Percentiles rank a stretch among this genome's conserved stretches.
Evolutionary conservation across 2,888 invertebrate genomes (phyloP).

Genomic region (Sylvicola cinctus): DNA sequence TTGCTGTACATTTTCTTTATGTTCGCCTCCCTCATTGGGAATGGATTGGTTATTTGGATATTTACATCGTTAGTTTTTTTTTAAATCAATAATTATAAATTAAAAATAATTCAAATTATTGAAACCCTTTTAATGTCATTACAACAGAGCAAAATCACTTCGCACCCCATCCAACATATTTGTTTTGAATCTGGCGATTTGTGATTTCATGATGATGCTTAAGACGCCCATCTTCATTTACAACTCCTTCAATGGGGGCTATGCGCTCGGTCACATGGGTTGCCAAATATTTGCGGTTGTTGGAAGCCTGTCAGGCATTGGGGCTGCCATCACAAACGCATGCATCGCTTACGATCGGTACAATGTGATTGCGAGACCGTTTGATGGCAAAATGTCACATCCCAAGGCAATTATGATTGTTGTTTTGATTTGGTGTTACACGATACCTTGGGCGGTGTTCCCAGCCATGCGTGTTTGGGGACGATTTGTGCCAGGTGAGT

Average conservation of each 20-base stretch:
- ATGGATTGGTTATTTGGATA: slow-evolving; percentile 70
- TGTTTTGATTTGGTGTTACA: slow-evolving; percentile 49
- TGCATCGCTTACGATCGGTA: slow-evolving; percentile 69
- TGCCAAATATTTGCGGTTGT: slow-evolving; percentile 58
- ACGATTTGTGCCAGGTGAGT: slow-evolving; percentile 49
- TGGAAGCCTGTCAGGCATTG: slow-evolving; percentile 63
- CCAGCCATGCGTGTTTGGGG: slow-evolving; percentile 72
- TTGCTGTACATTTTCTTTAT: slow-evolving; percentile 57
- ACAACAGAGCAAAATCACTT: slow-evolving; percentile 19
- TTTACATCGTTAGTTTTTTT: slow-evolving; percentile 45
- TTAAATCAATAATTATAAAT: neutral
- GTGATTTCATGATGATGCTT: slow-evolving; percentile 73
- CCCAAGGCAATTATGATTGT: slow-evolving; percentile 64
- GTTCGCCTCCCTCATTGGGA: slow-evolving; percentile 50
- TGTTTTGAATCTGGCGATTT: slow-evolving; percentile 60
- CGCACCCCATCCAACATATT: slow-evolving; percentile 57
- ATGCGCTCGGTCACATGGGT: slow-evolving; percentile 47
- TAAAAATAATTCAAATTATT: neutral
- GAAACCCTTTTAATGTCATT: neutral
- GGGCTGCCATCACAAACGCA: slow-evolving; percentile 59
- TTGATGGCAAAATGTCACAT: slow-evolving; percentile 60
- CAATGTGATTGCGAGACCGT: slow-evolving; percentile 59
- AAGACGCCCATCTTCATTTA: slow-evolving; percentile 73
- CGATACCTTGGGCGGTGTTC: slow-evolving; percentile 61
- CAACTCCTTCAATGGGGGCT: slow-evolving; percentile 61